phyloP scores from a whole-genome alignment of 2,797 vertebrate species.

The Artibeus lituratus region DNA sequence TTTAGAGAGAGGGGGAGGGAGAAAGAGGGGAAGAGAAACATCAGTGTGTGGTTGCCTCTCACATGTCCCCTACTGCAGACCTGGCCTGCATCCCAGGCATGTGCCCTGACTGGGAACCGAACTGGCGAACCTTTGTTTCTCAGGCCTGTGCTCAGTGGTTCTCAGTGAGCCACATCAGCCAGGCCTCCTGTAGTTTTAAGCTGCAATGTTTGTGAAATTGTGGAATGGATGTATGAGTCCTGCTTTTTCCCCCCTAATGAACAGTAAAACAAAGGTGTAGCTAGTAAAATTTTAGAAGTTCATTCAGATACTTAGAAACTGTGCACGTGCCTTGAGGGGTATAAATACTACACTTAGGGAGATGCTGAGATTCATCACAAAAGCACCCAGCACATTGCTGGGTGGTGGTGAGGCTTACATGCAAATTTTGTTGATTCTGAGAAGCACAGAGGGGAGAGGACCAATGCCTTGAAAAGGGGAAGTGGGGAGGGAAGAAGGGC shows the following conservation, averaged over 20 bases:
- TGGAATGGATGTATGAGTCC: not conserved
- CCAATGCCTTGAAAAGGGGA: not conserved
- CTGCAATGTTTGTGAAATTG: not conserved
- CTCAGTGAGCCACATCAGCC: too few species aligned
- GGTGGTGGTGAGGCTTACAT: not conserved
- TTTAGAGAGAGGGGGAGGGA: too few species aligned
- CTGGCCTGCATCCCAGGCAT: too few species aligned
- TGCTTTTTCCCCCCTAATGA: not conserved
- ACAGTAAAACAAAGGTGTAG: not conserved
- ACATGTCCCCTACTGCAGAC: too few species aligned
- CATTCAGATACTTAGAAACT: not conserved
- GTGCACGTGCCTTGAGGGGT: not conserved
- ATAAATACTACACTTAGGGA: not conserved
- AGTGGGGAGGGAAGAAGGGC: not conserved
- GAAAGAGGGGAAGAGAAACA: too few species aligned
- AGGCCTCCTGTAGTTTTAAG: not conserved
- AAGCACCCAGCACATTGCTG: not conserved
- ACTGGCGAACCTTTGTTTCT: too few species aligned
- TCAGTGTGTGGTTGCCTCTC: too few species aligned
- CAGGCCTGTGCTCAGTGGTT: too few species aligned
- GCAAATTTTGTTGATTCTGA: not conserved
- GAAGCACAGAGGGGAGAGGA: not conserved
- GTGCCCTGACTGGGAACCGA: too few species aligned
- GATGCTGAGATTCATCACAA: not conserved
- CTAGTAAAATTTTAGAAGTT: not conserved